Evolutionary conservation across 2,888 invertebrate species (phyloP), one percentile per base, ranked within the genome.

Genomic region (Gymnocheta viridis): DNA sequence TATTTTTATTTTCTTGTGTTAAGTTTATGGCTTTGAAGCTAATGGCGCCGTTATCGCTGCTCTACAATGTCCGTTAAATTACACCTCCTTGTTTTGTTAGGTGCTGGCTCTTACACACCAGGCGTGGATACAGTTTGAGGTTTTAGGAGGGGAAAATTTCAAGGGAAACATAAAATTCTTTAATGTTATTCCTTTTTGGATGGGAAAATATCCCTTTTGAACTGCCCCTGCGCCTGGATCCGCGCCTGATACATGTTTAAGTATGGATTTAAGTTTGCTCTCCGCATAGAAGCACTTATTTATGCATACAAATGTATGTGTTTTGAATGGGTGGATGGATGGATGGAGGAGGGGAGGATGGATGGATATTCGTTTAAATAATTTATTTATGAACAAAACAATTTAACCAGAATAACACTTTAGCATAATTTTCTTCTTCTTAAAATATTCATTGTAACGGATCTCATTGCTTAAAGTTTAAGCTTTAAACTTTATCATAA

Each of bases 31-130:
- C 51, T 73, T 77, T 62, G 35, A 66, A 72, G 84, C 84, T 81
- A 84, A 84, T 84, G 84, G 80, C 80, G 84, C 84, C 84, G 81
- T 81, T 84, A 84, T 81, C 84, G 47, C 72, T 62, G 70, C 60
- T 72, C 54, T 58, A 47, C 74, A 83, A 80, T 80, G 76, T 70
- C 79, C 76, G 70, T 76, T 83, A 66, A 49, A 83, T 82, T 79
- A 79, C 79, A 80, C 74, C 80, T 83, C 66, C 70, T 80, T 58
- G 14, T 70, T 70, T 56, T 70, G 27, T 64, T 56, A 54, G n/a
- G 32, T 12, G 49, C 24, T 35, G 54, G n/a, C 9, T n/a, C n/a
- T n/a, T n/a, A n/a, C n/a, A n/a, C n/a, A n/a, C n/a, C n/a, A n/a
- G n/a, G n/a, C n/a, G n/a, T n/a, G n/a, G n/a, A n/a, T n/a, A n/a